Evolutionary conservation across 2,888 invertebrate species (phyloP), one percentile per base, ranked within the genome.

Genomic region (Pachymerium ferrugineum): DNA sequence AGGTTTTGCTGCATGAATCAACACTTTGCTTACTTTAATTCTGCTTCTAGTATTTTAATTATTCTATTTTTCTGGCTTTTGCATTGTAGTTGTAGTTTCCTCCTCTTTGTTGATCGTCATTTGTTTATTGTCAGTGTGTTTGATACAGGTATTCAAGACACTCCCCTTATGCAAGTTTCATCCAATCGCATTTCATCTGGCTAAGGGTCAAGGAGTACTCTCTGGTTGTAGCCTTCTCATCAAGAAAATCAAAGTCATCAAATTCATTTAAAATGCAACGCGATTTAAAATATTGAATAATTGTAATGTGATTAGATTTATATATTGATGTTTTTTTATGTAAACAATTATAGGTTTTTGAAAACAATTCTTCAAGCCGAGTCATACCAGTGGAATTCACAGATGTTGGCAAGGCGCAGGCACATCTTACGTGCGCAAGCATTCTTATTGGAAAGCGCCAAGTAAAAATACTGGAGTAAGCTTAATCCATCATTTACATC

Each of bases 371-470:
- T 25, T 73, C 62, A 31, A 30, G 31, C n/a, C 28, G 25, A 5
- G 54, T 74, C 14, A 22, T 19, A 42, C 75, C 75, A 67, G 72
- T 75, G n/a, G 74, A 75, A 38, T 75, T 47, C 31, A 28, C 90
- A 1, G 92, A 94, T 82, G 85, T 95, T 78, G 87, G 90, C 47
- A 91, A 91, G 84, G 86, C 89, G 69, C 89, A 90, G 68, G 89
- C 89, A 75, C 91, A 92, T 69, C 85, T 96, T 76, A 89, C 90
- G 75, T 92, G 93, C 67, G 89, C 91, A 81, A 92, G 92, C 80
- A 84, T 95, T 75, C 85, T 95, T 80, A 87, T 94, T 76, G 10
- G 19, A 6, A 71, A 71, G 28, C 16, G n/a, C n/a, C n/a, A n/a
- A n/a, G n/a, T n/a, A n/a, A n/a, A n/a, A n/a, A n/a, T n/a, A n/a